Conservation (phyloP, 2,888 invertebrate species). For the Mythimna pallens region DNA sequence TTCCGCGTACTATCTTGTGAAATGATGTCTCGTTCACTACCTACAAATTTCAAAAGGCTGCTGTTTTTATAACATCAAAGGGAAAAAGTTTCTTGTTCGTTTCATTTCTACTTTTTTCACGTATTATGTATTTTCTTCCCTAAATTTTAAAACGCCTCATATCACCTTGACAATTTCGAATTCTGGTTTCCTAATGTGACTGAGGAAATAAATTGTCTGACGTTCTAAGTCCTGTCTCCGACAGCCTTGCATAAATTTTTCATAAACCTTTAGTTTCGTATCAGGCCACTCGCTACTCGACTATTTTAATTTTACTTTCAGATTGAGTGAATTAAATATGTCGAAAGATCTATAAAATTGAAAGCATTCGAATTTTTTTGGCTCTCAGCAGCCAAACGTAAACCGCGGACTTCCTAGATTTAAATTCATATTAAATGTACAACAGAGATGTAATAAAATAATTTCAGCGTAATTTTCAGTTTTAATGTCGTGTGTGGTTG, state of each 20-base stretch:
- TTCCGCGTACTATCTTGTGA: not conserved
- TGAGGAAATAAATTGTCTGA: conserved; percentile 16
- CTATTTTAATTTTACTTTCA: conserved; percentile 45
- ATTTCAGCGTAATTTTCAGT: not conserved
- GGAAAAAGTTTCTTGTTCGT: not conserved
- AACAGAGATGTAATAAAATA: conserved; percentile 8
- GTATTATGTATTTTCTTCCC: not conserved
- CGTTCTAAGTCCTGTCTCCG: conserved; percentile 11
- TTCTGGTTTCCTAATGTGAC: conserved; percentile 6
- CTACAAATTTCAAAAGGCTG: not conserved
- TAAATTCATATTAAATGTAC: conserved; percentile 7
- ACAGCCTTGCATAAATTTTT: conserved; percentile 38
- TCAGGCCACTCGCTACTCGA: conserved; percentile 31
- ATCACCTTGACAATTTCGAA: conserved; percentile 21
- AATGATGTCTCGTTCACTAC: conserved; percentile 8
- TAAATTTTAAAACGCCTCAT: not conserved
- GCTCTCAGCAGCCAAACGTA: conserved; percentile 5
- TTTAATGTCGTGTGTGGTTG: conserved; percentile 29
- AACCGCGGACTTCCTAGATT: conserved; percentile 11
- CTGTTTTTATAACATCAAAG: not conserved
- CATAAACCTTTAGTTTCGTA: conserved; percentile 23
- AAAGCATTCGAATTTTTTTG: conserved; percentile 58
- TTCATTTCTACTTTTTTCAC: conserved; percentile 1
- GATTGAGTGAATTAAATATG: conserved; percentile 45
- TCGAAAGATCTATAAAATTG: conserved; percentile 60